Evolutionary conservation across 2,797 vertebrate species (phyloP).

Genomic region (Nasua narica): DNA sequence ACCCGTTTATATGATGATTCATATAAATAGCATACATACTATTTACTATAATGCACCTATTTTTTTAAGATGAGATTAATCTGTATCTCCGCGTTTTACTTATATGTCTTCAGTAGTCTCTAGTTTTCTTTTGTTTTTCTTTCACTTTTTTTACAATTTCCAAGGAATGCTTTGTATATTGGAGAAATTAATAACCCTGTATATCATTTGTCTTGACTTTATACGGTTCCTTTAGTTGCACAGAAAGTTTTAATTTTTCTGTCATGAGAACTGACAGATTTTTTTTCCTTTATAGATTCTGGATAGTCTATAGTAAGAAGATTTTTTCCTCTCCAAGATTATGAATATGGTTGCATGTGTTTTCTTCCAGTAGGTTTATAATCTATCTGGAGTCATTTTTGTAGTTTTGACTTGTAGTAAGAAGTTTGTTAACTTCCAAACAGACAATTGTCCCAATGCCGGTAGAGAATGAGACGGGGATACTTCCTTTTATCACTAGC

Average conservation of each 20-base stretch:
- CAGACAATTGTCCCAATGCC: neutral
- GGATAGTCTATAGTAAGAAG: neutral
- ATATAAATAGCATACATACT: neutral
- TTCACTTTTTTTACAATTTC: neutral
- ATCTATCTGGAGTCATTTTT: neutral
- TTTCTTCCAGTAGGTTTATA: neutral
- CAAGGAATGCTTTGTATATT: neutral
- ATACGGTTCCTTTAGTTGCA: neutral
- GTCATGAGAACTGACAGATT: neutral
- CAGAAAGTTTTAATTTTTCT: neutral
- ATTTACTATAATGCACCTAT: neutral
- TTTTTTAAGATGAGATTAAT: neutral
- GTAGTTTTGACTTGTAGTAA: neutral
- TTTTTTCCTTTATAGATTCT: neutral
- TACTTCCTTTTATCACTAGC: neutral
- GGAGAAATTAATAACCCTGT: neutral
- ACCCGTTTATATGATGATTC: neutral
- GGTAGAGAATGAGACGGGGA: neutral
- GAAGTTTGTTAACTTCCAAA: constrained; percentile 13
- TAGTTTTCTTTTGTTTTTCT: neutral
- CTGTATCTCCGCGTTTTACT: neutral
- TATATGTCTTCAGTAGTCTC: neutral
- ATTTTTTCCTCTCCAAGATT: neutral
- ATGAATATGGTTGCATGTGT: neutral
- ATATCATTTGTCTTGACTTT: neutral